Conservation (phyloP, 1,140 invertebrate species). For the Plodia interpunctella region DNA sequence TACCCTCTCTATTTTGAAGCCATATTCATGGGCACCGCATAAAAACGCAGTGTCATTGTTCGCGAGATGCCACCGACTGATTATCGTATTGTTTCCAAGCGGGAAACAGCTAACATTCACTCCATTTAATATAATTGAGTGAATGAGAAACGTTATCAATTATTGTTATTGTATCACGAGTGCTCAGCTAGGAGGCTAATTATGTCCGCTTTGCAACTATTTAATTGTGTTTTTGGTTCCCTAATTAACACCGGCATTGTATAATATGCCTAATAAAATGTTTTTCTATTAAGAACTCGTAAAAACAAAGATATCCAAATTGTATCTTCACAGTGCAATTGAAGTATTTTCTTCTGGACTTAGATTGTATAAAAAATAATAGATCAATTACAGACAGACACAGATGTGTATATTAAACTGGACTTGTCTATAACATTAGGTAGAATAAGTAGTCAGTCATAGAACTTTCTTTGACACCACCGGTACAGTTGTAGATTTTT, state of each 20-base stretch:
- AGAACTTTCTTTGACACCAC: too few species aligned
- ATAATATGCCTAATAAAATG: constrained; percentile 1
- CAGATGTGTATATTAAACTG: too few species aligned
- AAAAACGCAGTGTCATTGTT: constrained; percentile 63
- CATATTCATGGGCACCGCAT: constrained; percentile 36
- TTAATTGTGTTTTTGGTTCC: constrained; percentile 14
- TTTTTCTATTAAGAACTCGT: too few species aligned
- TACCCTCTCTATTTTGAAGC: not conserved
- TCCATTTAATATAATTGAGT: constrained; percentile 72
- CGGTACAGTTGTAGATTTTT: too few species aligned
- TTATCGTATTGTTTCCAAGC: constrained; percentile 70
- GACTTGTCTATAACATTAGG: too few species aligned
- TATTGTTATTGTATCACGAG: constrained; percentile 48
- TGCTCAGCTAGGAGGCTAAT: constrained; percentile 12
- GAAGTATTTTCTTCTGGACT: too few species aligned
- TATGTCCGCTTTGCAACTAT: constrained; percentile 6
- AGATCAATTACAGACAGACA: too few species aligned
- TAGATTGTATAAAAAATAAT: too few species aligned
- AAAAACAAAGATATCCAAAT: too few species aligned
- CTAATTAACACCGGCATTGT: constrained; percentile 6
- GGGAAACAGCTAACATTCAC: constrained; percentile 68
- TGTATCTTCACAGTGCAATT: too few species aligned
- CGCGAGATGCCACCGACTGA: constrained; percentile 62
- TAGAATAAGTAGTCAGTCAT: too few species aligned
- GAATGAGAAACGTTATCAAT: constrained; percentile 70